A percentile compares a stretch with the other conserved stretches of the same genome.
Evolutionary conservation across 2,113 vertebrate species (phyloP).

Genomic region (Sterrhoptilus dennistouni): DNA sequence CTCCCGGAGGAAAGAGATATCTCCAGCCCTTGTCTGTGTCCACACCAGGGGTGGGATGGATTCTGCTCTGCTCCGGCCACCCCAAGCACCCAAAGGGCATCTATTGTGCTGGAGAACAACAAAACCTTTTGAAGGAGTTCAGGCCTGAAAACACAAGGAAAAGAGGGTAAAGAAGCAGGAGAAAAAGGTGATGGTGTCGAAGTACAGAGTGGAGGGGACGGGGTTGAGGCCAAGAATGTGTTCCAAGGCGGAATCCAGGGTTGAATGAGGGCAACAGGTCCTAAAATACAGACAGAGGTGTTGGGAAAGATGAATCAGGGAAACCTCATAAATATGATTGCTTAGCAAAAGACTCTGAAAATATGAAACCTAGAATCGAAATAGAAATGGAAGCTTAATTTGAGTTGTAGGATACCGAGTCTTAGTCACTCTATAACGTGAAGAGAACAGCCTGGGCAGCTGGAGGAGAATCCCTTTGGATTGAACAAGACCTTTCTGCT

Average conservation of each 20-base stretch:
- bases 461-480: too few species aligned
- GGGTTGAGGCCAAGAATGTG: neutral
- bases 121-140: neutral
- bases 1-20: neutral
- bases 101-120: conserved; percentile 7
- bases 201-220: fast-evolving
- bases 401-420: too few species aligned
- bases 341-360: too few species aligned
- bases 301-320: too few species aligned
- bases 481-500: too few species aligned
- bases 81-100: neutral
- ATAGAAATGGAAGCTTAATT: too few species aligned
- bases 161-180: neutral
- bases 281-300: neutral
- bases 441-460: too few species aligned
- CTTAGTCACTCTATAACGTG: too few species aligned
- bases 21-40: neutral
- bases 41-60: neutral
- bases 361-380: too few species aligned
- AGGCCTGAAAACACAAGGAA: neutral
- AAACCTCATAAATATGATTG: too few species aligned
- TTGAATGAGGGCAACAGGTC: neutral
- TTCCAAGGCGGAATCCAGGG: neutral
- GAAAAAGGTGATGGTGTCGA: neutral
- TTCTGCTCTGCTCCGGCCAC: neutral